phyloP scores from a whole-genome alignment of 2,888 invertebrate species.

The Pristionchus fissidentatus region DNA sequence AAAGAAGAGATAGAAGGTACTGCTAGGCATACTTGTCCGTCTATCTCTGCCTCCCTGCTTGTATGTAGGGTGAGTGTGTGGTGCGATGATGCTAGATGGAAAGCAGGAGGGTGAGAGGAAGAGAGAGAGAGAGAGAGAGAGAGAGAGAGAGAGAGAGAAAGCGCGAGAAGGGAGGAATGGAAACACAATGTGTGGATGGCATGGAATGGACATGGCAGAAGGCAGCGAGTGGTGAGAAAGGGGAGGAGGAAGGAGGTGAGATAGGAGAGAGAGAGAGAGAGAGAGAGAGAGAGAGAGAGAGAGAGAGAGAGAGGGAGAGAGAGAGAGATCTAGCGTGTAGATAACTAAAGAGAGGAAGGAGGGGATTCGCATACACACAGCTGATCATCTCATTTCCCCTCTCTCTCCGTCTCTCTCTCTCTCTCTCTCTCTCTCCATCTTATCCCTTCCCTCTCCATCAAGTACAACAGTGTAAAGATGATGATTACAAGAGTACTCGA shows the following conservation, averaged over 20 bases:
- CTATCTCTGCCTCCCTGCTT: not conserved
- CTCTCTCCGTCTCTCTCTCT: not conserved
- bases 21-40: not conserved
- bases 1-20: not conserved
- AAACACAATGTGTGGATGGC: not conserved
- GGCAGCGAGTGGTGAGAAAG: not conserved
- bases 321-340: not conserved
- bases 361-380: constrained; percentile 31
- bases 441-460: not conserved
- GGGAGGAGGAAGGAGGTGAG: not conserved
- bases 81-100: not conserved
- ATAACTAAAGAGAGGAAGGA: not conserved
- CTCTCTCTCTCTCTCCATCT: not conserved
- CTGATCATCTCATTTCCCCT: constrained; percentile 9
- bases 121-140: constrained; percentile 7
- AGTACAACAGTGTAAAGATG: not conserved
- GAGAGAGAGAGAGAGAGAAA: constrained; percentile 14
- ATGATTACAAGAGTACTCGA: too few relatives aligned
- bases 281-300: constrained; percentile 14
- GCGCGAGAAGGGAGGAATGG: not conserved
- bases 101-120: not conserved
- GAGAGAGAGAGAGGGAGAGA: not conserved
- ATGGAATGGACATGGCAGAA: not conserved
- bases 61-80: not conserved
- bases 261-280: not conserved